A percentile compares a stretch with the other conserved stretches of the same genome.
Evolutionary conservation across 2,888 invertebrate species (phyloP).

Genomic region (Poecilobothrus nobilitatus): DNA sequence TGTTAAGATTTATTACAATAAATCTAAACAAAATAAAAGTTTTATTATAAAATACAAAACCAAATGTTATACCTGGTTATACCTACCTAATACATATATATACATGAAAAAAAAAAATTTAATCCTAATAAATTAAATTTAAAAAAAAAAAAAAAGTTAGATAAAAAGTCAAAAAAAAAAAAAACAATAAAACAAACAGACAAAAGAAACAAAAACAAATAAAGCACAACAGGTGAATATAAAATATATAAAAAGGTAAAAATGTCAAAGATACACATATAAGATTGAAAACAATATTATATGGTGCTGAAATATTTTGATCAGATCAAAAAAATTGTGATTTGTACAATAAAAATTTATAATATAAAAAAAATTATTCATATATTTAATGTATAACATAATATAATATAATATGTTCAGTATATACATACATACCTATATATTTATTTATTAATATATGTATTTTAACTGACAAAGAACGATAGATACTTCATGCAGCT

Average conservation of each 20-base stretch:
- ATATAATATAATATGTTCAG: too few relatives aligned
- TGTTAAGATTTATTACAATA: constrained; percentile 6
- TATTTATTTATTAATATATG: too few relatives aligned
- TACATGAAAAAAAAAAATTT: not conserved
- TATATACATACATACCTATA: too few relatives aligned
- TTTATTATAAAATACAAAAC: too few relatives aligned
- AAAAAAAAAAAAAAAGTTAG: not conserved
- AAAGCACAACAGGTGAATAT: not conserved
- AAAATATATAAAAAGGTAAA: not conserved
- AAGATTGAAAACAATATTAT: not conserved
- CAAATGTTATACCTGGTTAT: too few relatives aligned
- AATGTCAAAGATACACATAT: not conserved
- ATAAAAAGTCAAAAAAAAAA: not conserved
- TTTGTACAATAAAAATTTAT: too few relatives aligned
- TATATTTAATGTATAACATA: too few relatives aligned
- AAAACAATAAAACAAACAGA: not conserved
- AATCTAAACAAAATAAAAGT: not conserved
- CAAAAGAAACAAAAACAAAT: not conserved
- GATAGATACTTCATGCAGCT: too few relatives aligned
- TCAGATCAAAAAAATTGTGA: not conserved
- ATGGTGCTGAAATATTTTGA: not conserved
- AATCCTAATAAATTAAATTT: constrained; percentile 2
- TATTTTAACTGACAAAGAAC: too few relatives aligned
- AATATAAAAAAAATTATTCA: too few relatives aligned
- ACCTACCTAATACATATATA: too few relatives aligned